Conservation (phyloP, 2,888 invertebrate genomes). For the Stenoptilia bipunctidactyla region DNA sequence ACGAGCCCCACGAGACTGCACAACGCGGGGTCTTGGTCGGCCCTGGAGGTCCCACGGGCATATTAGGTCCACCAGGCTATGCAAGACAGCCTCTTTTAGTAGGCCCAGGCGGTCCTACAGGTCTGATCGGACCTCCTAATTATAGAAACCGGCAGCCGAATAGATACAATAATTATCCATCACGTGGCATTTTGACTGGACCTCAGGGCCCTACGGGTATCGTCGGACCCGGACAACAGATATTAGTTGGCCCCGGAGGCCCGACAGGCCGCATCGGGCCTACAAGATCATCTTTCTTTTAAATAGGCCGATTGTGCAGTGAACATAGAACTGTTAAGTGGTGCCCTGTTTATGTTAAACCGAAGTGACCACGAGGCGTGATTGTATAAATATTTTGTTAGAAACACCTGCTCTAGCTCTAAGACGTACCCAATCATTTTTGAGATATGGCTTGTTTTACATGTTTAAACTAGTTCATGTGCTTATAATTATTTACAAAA, state of each 20-base stretch:
- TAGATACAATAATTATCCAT: background rate
- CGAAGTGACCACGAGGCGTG: too few relatives aligned
- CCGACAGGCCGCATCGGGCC: constrained; percentile 41
- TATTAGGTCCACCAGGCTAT: constrained; percentile 28
- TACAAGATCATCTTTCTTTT: background rate
- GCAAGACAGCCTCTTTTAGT: background rate
- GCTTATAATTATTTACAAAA: too few relatives aligned
- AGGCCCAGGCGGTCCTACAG: constrained; percentile 14
- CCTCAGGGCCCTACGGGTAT: constrained; percentile 59
- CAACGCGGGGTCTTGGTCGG: constrained; percentile 44
- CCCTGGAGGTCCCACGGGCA: constrained; percentile 55
- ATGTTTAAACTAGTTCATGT: too few relatives aligned
- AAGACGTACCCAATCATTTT: too few relatives aligned
- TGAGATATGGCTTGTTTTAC: too few relatives aligned
- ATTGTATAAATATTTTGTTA: too few relatives aligned
- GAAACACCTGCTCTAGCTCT: too few relatives aligned
- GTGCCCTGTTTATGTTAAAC: too few relatives aligned
- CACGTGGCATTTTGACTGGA: constrained; percentile 28
- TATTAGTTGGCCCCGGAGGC: constrained; percentile 55
- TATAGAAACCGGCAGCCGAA: background rate
- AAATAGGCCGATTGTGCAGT: too few relatives aligned
- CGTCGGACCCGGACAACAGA: constrained; percentile 30
- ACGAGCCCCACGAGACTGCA: background rate
- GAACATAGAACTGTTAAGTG: too few relatives aligned
- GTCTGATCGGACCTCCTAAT: constrained; percentile 33